These are phyloP conservation scores for Atta cephalotes DNA, from an alignment of 1,140 invertebrate genomes.

Conservation along the genomic window DNA sequence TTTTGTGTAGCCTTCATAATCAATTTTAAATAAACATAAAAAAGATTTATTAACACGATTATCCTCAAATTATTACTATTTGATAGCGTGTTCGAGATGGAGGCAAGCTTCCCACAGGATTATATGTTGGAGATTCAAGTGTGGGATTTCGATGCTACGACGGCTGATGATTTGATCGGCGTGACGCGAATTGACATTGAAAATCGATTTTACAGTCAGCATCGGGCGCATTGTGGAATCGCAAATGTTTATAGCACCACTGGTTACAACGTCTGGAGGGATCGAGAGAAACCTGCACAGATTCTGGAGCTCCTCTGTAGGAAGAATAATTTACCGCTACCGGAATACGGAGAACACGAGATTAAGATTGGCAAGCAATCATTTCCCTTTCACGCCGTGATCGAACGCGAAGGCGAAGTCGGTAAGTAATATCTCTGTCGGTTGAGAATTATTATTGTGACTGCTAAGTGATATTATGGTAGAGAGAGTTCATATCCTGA, in stretches of 20 bases:
- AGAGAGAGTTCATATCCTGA: constrained; percentile 3
- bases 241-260: constrained; percentile 89
- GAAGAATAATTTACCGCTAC: constrained; percentile 87
- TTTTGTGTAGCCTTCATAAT: neutral
- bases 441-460: neutral
- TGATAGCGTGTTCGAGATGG: constrained; percentile 91
- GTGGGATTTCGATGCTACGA: constrained; percentile 91
- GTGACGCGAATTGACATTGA: constrained; percentile 95
- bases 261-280: constrained; percentile 93
- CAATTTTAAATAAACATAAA: neutral
- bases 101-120: constrained; percentile 91
- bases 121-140: constrained; percentile 91
- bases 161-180: constrained; percentile 93
- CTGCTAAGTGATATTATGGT: neutral
- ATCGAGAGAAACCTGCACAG: constrained; percentile 90
- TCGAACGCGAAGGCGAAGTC: neutral
- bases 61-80: neutral
- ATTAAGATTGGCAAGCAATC: constrained; percentile 63
- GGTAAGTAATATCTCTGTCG: constrained; percentile 49
- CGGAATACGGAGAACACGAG: constrained; percentile 80
- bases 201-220: constrained; percentile 93
- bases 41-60: neutral
- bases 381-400: constrained; percentile 43
- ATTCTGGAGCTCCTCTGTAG: constrained; percentile 92
- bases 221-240: constrained; percentile 93